A percentile compares a stretch with the other conserved stretches of the same genome.
These are phyloP conservation scores for Rissa tridactyla DNA, from an alignment of 2,113 vertebrate species.

Conservation along the genomic window DNA sequence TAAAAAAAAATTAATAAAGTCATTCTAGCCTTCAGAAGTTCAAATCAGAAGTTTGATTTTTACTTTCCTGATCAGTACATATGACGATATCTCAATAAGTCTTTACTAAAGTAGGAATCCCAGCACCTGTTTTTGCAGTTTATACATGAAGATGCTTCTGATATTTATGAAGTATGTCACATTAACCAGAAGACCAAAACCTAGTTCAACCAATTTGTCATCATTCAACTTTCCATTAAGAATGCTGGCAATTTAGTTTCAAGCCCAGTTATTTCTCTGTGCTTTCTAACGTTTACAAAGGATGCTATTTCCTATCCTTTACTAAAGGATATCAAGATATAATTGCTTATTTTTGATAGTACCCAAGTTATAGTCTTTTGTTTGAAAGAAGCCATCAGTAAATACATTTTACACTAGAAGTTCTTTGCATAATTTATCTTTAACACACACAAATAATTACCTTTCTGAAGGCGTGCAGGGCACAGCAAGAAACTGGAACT, in stretches of 20 bases:
- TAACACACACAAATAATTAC: slow-evolving; percentile 64
- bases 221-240: background rate
- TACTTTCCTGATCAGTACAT: background rate
- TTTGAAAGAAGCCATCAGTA: background rate
- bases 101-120: background rate
- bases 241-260: background rate
- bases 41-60: background rate
- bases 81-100: background rate
- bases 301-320: background rate
- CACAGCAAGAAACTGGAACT: slow-evolving; percentile 79
- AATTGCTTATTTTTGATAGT: background rate
- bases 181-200: background rate
- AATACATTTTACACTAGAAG: background rate
- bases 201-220: background rate
- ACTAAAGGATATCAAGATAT: background rate
- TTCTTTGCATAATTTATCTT: background rate
- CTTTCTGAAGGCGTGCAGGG: slow-evolving; percentile 74
- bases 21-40: background rate
- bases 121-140: background rate
- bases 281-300: background rate
- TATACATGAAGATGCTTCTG: rapidly evolving
- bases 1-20: background rate
- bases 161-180: background rate
- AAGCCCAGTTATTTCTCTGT: background rate
- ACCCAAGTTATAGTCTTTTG: background rate